These are phyloP conservation scores for Caenorhabditis auriculariae DNA, from an alignment of 2,888 invertebrate species.

Conservation along the genomic window DNA sequence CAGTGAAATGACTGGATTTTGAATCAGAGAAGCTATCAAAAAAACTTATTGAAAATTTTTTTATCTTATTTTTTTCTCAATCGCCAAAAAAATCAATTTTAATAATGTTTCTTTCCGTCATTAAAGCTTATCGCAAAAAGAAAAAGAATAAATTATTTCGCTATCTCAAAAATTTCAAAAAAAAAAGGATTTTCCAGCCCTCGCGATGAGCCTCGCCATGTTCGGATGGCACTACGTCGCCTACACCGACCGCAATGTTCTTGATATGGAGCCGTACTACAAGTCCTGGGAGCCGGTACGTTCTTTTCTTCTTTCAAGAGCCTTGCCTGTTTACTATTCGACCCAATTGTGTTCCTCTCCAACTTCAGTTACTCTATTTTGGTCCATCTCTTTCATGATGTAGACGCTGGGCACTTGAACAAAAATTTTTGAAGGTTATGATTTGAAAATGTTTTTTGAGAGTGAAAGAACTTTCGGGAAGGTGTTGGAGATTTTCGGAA, in stretches of 20 bases:
- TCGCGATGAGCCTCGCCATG: slow-evolving; percentile 88
- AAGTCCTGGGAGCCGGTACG: slow-evolving; percentile 77
- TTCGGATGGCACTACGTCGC: slow-evolving; percentile 75
- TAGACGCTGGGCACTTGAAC: neutral
- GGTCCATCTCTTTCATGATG: neutral
- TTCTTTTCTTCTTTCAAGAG: no score
- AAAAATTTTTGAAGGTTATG: no score
- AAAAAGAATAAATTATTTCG: no score
- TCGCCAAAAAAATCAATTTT: no score
- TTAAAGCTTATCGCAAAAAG: neutral
- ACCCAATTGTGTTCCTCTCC: neutral
- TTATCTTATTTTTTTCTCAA: slow-evolving; percentile 8
- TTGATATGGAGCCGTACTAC: slow-evolving; percentile 86
- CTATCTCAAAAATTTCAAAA: neutral
- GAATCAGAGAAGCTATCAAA: no score
- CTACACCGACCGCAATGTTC: slow-evolving; percentile 90
- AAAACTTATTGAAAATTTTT: no score
- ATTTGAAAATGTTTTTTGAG: no score
- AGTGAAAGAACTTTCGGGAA: no score
- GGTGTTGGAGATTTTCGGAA: no score
- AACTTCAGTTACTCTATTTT: slow-evolving; percentile 1
- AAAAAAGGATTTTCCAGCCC: slow-evolving; percentile 12
- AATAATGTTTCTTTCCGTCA: no score
- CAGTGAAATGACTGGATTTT: no score
- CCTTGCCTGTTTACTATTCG: neutral